phyloP scores from a whole-genome alignment of 2,113 vertebrate species.

The Archilochus colubris region DNA sequence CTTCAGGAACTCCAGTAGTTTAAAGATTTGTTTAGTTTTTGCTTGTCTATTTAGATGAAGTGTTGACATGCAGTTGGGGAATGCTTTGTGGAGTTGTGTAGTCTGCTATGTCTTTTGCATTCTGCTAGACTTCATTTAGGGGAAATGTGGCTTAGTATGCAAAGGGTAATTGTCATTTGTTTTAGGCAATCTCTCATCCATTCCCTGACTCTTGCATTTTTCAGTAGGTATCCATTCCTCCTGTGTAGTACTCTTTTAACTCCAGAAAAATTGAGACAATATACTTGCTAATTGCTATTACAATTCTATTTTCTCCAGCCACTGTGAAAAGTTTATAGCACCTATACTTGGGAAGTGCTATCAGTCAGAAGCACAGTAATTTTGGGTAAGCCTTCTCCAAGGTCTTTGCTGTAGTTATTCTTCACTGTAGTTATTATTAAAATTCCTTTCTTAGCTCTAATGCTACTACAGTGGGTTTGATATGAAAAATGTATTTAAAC shows the following conservation, averaged over 20 bases:
- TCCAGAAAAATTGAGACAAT: not conserved
- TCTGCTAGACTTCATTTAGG: not conserved
- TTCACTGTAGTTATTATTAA: not conserved
- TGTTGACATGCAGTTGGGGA: not conserved
- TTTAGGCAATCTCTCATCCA: not conserved
- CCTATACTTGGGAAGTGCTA: not conserved
- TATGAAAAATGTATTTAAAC: not conserved
- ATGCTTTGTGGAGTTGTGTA: not conserved
- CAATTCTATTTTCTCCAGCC: not conserved
- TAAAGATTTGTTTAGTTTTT: not conserved
- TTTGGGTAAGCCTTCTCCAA: not conserved
- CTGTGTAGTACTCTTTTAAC: not conserved
- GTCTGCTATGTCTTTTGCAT: not conserved
- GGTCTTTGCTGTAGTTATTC: not conserved
- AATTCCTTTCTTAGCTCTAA: not conserved
- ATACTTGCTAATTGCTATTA: not conserved
- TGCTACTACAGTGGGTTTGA: not conserved
- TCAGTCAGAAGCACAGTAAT: not conserved
- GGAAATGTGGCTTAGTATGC: not conserved
- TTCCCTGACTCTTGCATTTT: not conserved
- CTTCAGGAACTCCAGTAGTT: not conserved
- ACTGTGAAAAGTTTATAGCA: not conserved
- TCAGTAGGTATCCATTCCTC: not conserved
- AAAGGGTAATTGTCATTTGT: not conserved
- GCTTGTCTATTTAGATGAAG: not conserved